phyloP scores from a whole-genome alignment of 1,140 invertebrate species.

The Drosophila parvula region DNA sequence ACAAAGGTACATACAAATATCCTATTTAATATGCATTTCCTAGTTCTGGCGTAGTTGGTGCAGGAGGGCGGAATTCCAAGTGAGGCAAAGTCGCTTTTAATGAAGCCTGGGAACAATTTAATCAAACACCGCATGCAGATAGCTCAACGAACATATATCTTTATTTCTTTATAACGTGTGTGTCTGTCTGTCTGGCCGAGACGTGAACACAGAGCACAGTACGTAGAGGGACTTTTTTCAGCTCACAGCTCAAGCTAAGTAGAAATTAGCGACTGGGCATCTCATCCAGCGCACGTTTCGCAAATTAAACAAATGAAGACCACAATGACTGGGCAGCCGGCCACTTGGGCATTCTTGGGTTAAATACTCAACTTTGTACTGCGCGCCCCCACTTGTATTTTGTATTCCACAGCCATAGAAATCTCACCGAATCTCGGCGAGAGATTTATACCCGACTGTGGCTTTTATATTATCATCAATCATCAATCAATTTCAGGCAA shows the following conservation, averaged over 20 bases:
- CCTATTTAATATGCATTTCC: constrained; percentile 32
- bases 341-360: constrained; percentile 39
- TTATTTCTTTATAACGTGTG: not conserved
- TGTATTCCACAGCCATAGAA: constrained; percentile 11
- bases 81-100: constrained; percentile 29
- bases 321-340: constrained; percentile 16
- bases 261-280: constrained; percentile 58
- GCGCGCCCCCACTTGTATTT: constrained; percentile 5
- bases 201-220: constrained; percentile 6
- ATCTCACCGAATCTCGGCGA: constrained; percentile 26
- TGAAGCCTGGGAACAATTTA: constrained; percentile 62
- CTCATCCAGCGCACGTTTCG: constrained; percentile 66
- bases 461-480: not conserved
- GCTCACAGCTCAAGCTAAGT: constrained; percentile 75
- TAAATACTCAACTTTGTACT: constrained; percentile 21
- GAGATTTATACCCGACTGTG: not conserved
- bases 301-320: constrained; percentile 58
- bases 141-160: constrained; percentile 16
- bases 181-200: constrained; percentile 12
- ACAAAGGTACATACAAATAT: not conserved
- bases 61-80: constrained; percentile 21
- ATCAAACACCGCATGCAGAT: constrained; percentile 26
- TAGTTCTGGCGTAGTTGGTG: constrained; percentile 5
- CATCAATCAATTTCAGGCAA: constrained; percentile 34
- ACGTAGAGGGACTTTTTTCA: constrained; percentile 41